These are phyloP conservation scores for Acanthoscelides obtectus DNA, from an alignment of 2,888 invertebrate species.

Conservation along the genomic window DNA sequence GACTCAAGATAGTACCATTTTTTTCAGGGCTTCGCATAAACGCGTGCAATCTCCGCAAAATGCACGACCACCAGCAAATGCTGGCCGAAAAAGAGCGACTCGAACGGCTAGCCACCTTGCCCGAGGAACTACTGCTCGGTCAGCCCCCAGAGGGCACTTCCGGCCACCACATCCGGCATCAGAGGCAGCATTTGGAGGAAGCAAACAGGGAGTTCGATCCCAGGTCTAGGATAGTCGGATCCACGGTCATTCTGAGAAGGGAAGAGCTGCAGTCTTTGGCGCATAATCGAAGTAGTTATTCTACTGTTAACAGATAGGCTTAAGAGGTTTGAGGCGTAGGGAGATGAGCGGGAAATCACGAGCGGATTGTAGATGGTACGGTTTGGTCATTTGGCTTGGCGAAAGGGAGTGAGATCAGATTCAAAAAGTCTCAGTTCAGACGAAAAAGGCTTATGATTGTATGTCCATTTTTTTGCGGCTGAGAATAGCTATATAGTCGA, in stretches of 20 bases:
- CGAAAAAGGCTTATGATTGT: too few relatives aligned
- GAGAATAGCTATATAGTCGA: too few relatives aligned
- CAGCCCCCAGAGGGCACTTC: constrained; percentile 1
- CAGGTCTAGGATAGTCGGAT: constrained; percentile 31
- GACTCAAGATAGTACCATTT: too few relatives aligned
- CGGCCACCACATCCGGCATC: constrained; percentile 38
- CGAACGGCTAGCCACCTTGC: constrained; percentile 33
- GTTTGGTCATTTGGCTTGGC: too few relatives aligned
- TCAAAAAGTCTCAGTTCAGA: too few relatives aligned
- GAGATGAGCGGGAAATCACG: neutral
- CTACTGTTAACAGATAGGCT: constrained; percentile 15
- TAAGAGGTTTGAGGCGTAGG: neutral
- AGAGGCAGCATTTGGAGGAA: constrained; percentile 31
- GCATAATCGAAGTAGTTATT: constrained; percentile 19
- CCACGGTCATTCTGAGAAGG: constrained; percentile 32
- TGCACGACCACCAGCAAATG: constrained; percentile 31
- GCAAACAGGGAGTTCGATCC: constrained; percentile 26
- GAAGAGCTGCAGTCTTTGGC: constrained; percentile 33
- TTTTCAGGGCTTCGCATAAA: constrained; percentile 24
- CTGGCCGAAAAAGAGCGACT: constrained; percentile 30
- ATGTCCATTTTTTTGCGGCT: too few relatives aligned
- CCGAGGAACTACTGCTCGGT: constrained; percentile 19
- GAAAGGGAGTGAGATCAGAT: neutral
- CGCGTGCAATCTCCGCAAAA: constrained; percentile 36
- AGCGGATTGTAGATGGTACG: neutral